Evolutionary conservation across 2,888 invertebrate species (phyloP).

Genomic region (Abrostola triplasia): DNA sequence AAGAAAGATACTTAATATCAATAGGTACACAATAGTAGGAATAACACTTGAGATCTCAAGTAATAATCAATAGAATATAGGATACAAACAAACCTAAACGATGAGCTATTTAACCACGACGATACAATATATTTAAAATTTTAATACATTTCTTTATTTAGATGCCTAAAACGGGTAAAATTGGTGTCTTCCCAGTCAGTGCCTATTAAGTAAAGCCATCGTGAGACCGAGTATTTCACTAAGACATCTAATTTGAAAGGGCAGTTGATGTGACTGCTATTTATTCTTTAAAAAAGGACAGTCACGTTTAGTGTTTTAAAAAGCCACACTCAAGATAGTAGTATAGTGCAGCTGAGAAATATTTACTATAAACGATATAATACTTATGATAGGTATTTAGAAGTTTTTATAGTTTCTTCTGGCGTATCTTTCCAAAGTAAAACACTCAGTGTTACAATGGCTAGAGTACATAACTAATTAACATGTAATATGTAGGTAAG

Average conservation of each 20-base stretch:
- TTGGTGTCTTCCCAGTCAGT: constrained; percentile 54
- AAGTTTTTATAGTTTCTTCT: too few species aligned
- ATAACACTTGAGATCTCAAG: constrained; percentile 57
- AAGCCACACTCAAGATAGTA: too few species aligned
- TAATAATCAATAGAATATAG: constrained; percentile 38
- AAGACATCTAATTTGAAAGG: background rate
- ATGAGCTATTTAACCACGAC: constrained; percentile 40
- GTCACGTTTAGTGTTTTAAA: too few species aligned
- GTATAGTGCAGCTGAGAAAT: too few species aligned
- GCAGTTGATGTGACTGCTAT: background rate
- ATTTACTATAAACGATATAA: too few species aligned
- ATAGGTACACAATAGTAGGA: constrained; percentile 55
- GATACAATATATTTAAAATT: constrained; percentile 34
- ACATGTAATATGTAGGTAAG: constrained; percentile 43
- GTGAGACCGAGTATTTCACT: constrained; percentile 34
- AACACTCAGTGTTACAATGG: constrained; percentile 39
- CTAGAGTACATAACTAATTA: constrained; percentile 46
- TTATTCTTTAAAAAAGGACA: too few species aligned
- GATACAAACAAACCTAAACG: constrained; percentile 36
- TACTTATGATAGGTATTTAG: too few species aligned
- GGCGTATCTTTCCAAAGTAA: background rate
- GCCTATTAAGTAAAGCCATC: constrained; percentile 24
- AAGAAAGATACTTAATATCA: constrained; percentile 51
- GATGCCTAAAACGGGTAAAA: constrained; percentile 41
- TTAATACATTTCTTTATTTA: constrained; percentile 50